A percentile compares a stretch with the other conserved stretches of the same genome.
Evolutionary conservation across 2,797 vertebrate genomes (phyloP).

Genomic region (Betta splendens): DNA sequence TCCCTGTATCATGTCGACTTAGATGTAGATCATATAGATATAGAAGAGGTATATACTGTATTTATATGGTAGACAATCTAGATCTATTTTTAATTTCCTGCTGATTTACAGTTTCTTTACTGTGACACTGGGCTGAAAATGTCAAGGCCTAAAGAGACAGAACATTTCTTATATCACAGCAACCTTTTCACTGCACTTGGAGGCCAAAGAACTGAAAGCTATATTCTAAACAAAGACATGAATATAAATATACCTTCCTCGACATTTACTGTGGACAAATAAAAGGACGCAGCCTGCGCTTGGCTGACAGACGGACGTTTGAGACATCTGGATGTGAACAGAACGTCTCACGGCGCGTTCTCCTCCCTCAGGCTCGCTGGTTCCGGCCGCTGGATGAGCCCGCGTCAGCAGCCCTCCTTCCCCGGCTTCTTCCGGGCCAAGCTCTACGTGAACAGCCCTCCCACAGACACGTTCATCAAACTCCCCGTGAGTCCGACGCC

Average conservation of each 20-base stretch:
- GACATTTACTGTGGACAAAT: conserved; percentile 39
- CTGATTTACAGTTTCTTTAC: conserved; percentile 8
- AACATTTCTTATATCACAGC: conserved; percentile 23
- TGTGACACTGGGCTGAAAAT: conserved; percentile 31
- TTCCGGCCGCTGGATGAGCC: conserved; percentile 69
- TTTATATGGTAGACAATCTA: background rate
- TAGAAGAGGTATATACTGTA: too few relatives aligned
- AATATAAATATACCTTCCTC: conserved; percentile 27
- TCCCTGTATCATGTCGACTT: background rate
- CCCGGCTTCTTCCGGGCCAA: conserved; percentile 86
- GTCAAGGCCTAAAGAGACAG: conserved; percentile 28
- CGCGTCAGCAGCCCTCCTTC: conserved; percentile 72
- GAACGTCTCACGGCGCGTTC: too few relatives aligned
- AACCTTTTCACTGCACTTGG: conserved; percentile 40
- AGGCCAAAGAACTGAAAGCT: conserved; percentile 33
- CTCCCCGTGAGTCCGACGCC: conserved; percentile 79
- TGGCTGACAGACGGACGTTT: conserved; percentile 2
- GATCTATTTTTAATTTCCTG: conserved; percentile 4
- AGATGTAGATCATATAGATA: too few relatives aligned
- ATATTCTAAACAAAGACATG: conserved; percentile 14
- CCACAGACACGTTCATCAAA: conserved; percentile 89
- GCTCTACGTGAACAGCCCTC: conserved; percentile 76
- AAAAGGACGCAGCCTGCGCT: conserved; percentile 10
- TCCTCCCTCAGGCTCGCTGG: conserved; percentile 73
- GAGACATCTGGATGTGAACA: conserved; percentile 14